These are phyloP conservation scores for Lycia hirtaria DNA, from an alignment of 2,888 invertebrate species.

Conservation along the genomic window DNA sequence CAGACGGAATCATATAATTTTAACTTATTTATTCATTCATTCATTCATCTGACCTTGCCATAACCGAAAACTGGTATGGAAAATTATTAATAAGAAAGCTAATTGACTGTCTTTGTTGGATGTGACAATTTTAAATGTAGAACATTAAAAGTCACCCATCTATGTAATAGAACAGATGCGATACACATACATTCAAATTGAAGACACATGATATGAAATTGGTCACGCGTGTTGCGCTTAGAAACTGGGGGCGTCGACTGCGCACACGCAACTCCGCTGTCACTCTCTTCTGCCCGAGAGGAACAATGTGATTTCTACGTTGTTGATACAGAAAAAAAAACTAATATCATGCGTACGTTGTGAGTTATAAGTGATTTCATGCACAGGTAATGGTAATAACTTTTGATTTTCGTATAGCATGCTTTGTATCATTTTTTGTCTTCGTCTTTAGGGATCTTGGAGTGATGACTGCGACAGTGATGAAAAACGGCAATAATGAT, in stretches of 20 bases:
- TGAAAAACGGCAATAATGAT: no score
- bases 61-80: no score
- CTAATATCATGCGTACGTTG: conserved; percentile 34
- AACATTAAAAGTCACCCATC: background rate
- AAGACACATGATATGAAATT: conserved; percentile 66
- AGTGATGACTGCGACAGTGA: no score
- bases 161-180: conserved; percentile 29
- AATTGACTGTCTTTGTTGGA: background rate
- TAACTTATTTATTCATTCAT: no score
- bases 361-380: conserved; percentile 25
- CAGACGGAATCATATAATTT: no score
- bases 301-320: conserved; percentile 74
- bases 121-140: background rate
- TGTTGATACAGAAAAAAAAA: conserved; percentile 36
- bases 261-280: conserved; percentile 65
- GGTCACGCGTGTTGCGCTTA: conserved; percentile 73
- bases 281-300: conserved; percentile 72
- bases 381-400: conserved; percentile 10
- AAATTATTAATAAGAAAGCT: background rate
- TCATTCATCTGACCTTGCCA: no score
- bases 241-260: conserved; percentile 76
- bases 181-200: conserved; percentile 54
- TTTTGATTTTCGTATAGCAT: conserved; percentile 14
- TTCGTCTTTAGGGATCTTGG: no score
- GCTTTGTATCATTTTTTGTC: background rate